A percentile compares a stretch with the other conserved stretches of the same genome.
Conservation (phyloP, 1,140 invertebrate genomes). For the Colletes latitarsis region DNA sequence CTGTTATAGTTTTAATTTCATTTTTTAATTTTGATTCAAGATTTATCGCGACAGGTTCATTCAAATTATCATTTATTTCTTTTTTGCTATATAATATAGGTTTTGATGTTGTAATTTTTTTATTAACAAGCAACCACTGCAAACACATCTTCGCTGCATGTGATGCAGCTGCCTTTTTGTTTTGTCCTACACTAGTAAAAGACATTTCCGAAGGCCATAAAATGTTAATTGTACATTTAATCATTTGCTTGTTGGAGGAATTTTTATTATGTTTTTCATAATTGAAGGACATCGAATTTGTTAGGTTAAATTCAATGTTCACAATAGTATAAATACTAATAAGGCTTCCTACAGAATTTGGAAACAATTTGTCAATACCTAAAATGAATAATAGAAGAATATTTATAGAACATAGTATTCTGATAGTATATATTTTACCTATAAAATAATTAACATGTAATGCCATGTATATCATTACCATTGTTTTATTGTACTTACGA, state of each 20-base stretch:
- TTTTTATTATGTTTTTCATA: not conserved
- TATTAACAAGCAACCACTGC: conserved; percentile 64
- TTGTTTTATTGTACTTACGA: conserved; percentile 9
- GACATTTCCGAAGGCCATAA: conserved; percentile 69
- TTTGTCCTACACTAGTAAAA: conserved; percentile 56
- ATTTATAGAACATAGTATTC: not conserved
- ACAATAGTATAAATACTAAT: conserved; percentile 56
- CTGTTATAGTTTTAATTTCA: conserved; percentile 59
- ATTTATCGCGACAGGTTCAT: conserved; percentile 39
- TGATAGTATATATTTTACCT: not conserved
- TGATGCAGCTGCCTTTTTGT: conserved; percentile 56
- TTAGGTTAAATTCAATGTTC: conserved; percentile 45
- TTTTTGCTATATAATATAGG: conserved; percentile 54
- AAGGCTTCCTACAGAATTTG: conserved; percentile 45
- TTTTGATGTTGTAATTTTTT: conserved; percentile 54
- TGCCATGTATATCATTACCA: not conserved
- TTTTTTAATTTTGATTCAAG: conserved; percentile 52
- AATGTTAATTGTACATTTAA: conserved; percentile 62
- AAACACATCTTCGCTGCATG: conserved; percentile 66
- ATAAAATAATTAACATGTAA: not conserved
- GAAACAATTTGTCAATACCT: conserved; percentile 63
- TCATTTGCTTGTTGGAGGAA: not conserved
- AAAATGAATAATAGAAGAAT: conserved; percentile 36
- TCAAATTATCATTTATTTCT: conserved; percentile 22
- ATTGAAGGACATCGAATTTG: conserved; percentile 19